A percentile compares a stretch with the other conserved stretches of the same genome.
These are phyloP conservation scores for Pampus argenteus DNA, from an alignment of 2,797 vertebrate species.

Conservation along the genomic window DNA sequence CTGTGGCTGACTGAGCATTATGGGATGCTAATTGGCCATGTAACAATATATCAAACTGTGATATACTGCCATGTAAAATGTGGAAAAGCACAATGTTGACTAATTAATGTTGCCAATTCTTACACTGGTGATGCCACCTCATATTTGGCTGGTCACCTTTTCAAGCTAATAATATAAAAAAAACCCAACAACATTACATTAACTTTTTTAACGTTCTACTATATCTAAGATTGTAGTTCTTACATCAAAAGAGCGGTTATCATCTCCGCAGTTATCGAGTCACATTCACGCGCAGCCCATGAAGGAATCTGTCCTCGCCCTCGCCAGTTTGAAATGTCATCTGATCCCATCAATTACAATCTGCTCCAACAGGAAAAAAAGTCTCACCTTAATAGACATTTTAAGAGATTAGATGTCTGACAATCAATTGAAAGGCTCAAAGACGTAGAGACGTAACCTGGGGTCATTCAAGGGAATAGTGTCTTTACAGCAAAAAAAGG, in stretches of 20 bases:
- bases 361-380: slow-evolving; percentile 66
- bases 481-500: slow-evolving; percentile 28
- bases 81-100: slow-evolving; percentile 50
- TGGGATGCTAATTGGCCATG: slow-evolving; percentile 73
- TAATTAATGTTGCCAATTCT: slow-evolving; percentile 58
- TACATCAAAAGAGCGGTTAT: slow-evolving; percentile 18
- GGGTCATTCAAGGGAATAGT: slow-evolving; percentile 34
- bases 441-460: slow-evolving; percentile 52
- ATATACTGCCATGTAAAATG: slow-evolving; percentile 67
- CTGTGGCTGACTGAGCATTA: slow-evolving; percentile 74
- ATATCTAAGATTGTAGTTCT: neutral
- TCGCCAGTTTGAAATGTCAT: slow-evolving; percentile 69
- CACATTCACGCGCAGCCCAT: slow-evolving; percentile 17
- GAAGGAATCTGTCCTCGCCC: slow-evolving; percentile 45
- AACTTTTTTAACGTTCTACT: neutral
- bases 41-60: slow-evolving; percentile 68
- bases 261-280: slow-evolving; percentile 11
- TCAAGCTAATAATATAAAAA: slow-evolving; percentile 1
- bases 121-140: slow-evolving; percentile 26
- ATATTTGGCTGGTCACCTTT: slow-evolving; percentile 25
- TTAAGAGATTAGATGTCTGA: slow-evolving; percentile 71
- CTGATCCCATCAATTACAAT: slow-evolving; percentile 76
- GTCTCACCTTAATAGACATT: slow-evolving; percentile 62
- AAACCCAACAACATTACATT: neutral
- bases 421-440: slow-evolving; percentile 61